Conservation (phyloP, 1,140 invertebrate genomes). For the Grapholita molesta region DNA sequence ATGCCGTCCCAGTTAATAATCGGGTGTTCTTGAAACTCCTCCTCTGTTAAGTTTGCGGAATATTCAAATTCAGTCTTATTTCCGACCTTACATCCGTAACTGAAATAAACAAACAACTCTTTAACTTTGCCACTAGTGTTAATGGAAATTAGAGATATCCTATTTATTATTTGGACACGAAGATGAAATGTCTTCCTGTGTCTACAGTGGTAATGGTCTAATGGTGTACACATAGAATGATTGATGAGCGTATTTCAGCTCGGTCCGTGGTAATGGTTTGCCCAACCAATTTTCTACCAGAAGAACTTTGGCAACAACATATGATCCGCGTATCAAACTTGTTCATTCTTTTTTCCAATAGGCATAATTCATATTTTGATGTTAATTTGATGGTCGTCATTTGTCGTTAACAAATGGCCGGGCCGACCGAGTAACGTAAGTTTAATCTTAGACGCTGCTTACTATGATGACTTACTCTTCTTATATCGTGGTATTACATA, state of each 20-base stretch:
- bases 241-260: neutral
- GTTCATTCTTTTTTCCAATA: neutral
- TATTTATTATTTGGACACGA: neutral
- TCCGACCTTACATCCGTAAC: slow-evolving; percentile 88
- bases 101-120: slow-evolving; percentile 62
- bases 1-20: slow-evolving; percentile 97
- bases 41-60: slow-evolving; percentile 90
- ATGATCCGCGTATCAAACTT: neutral
- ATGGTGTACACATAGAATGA: neutral
- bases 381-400: neutral
- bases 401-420: slow-evolving; percentile 6
- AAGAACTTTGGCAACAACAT: neutral
- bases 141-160: neutral
- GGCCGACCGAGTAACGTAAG: neutral
- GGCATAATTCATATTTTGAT: neutral
- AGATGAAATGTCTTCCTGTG: neutral
- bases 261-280: neutral
- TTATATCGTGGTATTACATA: too few relatives aligned
- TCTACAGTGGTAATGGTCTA: neutral
- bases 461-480: too few relatives aligned
- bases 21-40: slow-evolving; percentile 92
- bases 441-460: neutral
- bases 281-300: neutral
- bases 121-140: neutral
- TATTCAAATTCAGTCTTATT: slow-evolving; percentile 90